Evolutionary conservation across 2,888 invertebrate species (phyloP), one percentile per base, ranked within the genome.

Genomic region (Rhogogaster chlorosoma): DNA sequence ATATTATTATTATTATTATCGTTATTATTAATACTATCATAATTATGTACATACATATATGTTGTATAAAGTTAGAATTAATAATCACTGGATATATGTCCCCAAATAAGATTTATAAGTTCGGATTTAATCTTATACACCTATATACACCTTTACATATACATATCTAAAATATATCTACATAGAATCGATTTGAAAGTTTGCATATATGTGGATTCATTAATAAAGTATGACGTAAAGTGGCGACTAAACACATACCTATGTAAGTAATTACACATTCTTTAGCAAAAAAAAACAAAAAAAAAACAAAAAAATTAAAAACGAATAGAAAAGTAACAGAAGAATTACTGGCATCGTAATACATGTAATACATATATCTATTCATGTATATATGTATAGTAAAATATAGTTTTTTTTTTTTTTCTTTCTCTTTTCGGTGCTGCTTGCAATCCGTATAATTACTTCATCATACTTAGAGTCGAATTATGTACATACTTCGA

Each of bases 31-130:
- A 26, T 12, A 26, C 9, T 61, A 61, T 70, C 32, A 32, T 36
- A 29, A 70, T 36, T 29, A 70, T 70, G 2, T 70, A 70, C 36
- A 36, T 67, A 32, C 7, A 29, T 64, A 57, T 22, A 64, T 32
- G 36, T 32, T 18, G 0, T 70, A 70, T 73, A n/a, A n/a, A 73
- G 38, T 38, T 73, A 73, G 22, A 73, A 73, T 73, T 42, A 73
- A 73, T 22, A 42, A 73, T 73, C 71, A 73, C 71, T 73, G 71
- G 71, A 73, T 42, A 70, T 70, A 42, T 73, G 71, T 73, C 71
- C 71, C 71, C 70, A 67, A 67, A 67, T 53, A n/a, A 67, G 67
- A 67, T 67, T 45, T 45, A 67, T 22, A 53, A 53, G n/a, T 53
- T 53, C 53, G 6, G 53, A 53, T 6, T n/a, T n/a, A 53, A 53